A percentile compares a stretch with the other conserved stretches of the same genome.
Conservation (phyloP, 2,113 vertebrate genomes). For the Ranitomeya variabilis region DNA sequence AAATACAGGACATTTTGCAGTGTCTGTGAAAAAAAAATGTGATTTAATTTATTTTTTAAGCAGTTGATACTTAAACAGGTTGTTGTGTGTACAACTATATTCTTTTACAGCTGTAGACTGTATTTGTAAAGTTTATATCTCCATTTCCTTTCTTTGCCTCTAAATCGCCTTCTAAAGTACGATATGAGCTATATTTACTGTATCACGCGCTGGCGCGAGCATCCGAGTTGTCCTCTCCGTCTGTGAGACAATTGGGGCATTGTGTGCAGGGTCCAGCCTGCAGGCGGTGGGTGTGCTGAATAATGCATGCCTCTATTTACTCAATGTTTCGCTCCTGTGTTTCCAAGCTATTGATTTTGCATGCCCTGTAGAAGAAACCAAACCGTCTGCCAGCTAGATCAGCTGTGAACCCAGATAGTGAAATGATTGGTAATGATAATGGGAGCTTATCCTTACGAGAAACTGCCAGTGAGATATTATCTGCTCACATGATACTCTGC, state of each 20-base stretch:
- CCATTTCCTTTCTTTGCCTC: background rate
- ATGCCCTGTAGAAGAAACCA: background rate
- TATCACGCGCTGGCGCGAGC: background rate
- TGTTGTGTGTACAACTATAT: too few relatives aligned
- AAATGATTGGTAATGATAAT: background rate
- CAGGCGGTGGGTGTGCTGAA: conserved; percentile 17
- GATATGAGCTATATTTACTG: background rate
- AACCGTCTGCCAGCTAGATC: background rate
- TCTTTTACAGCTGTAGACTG: too few relatives aligned
- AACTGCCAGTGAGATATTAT: background rate
- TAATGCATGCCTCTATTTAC: conserved; percentile 26
- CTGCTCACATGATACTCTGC: background rate
- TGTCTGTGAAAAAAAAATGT: too few relatives aligned
- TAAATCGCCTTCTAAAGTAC: background rate
- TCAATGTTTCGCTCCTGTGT: background rate
- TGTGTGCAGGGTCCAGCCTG: conserved; percentile 18
- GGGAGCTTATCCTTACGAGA: background rate
- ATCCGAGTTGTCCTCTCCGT: background rate
- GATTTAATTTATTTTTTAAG: too few relatives aligned
- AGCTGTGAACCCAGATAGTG: conserved; percentile 2
- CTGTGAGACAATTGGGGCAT: conserved; percentile 35
- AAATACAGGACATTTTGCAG: too few relatives aligned
- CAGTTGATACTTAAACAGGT: too few relatives aligned
- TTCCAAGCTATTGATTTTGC: conserved; percentile 33
- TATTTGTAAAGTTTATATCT: background rate